phyloP scores from a whole-genome alignment of 1,140 invertebrate genomes.

The Magallana ariakensis region DNA sequence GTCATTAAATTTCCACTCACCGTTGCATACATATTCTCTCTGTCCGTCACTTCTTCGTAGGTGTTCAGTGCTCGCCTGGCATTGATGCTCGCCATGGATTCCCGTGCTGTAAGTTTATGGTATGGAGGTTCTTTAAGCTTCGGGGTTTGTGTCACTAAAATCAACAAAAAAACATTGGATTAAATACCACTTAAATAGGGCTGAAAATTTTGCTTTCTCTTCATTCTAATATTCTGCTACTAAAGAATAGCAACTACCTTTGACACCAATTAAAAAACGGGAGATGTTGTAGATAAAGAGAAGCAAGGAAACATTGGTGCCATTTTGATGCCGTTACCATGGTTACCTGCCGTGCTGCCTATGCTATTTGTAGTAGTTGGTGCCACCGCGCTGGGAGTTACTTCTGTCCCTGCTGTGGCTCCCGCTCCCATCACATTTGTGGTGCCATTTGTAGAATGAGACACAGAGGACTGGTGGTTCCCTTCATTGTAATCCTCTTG shows the following conservation, averaged over 20 bases:
- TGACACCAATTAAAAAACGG: too few species aligned
- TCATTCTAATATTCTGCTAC: too few species aligned
- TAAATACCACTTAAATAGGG: too few species aligned
- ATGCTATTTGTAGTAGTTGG: background rate
- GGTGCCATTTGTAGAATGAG: conserved; percentile 24
- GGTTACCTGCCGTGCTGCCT: conserved; percentile 7
- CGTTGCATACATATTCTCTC: conserved; percentile 72
- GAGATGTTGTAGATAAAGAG: too few species aligned
- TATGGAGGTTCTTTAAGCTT: conserved; percentile 59
- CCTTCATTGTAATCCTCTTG: conserved; percentile 39
- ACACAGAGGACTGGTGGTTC: background rate
- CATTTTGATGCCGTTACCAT: too few species aligned
- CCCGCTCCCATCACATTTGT: background rate
- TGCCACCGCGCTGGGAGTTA: background rate
- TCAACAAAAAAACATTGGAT: background rate
- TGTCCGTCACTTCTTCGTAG: conserved; percentile 67
- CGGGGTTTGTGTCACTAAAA: background rate
- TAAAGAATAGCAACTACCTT: too few species aligned
- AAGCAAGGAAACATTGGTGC: too few species aligned
- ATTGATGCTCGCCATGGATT: conserved; percentile 73
- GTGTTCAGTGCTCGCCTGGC: conserved; percentile 68
- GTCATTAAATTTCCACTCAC: conserved; percentile 53
- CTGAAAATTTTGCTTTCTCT: too few species aligned
- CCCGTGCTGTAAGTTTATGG: conserved; percentile 71
- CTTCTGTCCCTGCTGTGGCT: background rate